These are phyloP conservation scores for Diabrotica undecimpunctata DNA, from an alignment of 1,140 invertebrate species.

Conservation along the genomic window DNA sequence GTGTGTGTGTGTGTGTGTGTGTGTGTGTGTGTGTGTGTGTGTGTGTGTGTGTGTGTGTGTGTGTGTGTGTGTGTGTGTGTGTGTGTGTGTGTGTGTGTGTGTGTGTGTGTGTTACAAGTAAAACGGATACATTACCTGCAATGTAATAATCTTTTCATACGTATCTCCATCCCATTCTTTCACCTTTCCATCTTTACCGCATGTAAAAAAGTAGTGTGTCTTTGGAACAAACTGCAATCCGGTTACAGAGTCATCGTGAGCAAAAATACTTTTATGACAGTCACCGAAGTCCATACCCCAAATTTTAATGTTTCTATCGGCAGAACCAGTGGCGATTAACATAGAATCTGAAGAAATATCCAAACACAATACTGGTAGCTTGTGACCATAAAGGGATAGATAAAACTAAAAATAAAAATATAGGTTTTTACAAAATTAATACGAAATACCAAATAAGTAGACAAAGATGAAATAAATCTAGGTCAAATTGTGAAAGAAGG, in stretches of 20 bases:
- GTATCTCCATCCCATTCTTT: slow-evolving; percentile 97
- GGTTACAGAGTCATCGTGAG: slow-evolving; percentile 93
- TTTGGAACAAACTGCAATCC: slow-evolving; percentile 82
- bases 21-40: slow-evolving; percentile 7
- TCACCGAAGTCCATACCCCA: slow-evolving; percentile 99
- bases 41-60: slow-evolving; percentile 7
- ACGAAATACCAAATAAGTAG: too few species aligned
- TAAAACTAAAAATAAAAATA: slow-evolving; percentile 74
- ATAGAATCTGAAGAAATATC: slow-evolving; percentile 91
- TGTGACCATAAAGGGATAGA: slow-evolving; percentile 93
- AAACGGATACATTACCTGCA: too few species aligned
- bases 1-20: slow-evolving; percentile 7
- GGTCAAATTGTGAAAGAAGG: not conserved
- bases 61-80: slow-evolving; percentile 7
- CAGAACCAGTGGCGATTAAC: slow-evolving; percentile 89
- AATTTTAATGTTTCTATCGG: slow-evolving; percentile 93
- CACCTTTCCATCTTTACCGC: slow-evolving; percentile 87
- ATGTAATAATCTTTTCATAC: slow-evolving; percentile 84
- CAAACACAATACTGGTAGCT: slow-evolving; percentile 87
- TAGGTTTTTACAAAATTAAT: too few species aligned
- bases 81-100: slow-evolving; percentile 7
- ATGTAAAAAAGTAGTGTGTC: slow-evolving; percentile 92
- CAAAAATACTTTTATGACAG: slow-evolving; percentile 83
- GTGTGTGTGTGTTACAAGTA: not conserved
- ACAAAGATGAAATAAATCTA: not conserved